Conservation (phyloP, 1,140 invertebrate species). For the Venustaconcha ellipsiformis region DNA sequence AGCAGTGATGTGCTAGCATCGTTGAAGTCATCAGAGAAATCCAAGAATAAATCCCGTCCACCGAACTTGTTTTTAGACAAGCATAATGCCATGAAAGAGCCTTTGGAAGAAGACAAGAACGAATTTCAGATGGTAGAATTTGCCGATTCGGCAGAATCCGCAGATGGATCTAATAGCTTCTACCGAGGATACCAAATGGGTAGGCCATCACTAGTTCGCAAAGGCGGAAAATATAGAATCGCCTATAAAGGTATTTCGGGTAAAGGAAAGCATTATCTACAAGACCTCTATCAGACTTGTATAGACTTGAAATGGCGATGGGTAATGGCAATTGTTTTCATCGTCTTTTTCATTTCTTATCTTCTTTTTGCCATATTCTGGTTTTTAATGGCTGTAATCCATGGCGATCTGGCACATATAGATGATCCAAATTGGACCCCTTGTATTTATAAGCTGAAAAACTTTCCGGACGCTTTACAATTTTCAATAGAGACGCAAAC, state of each 20-base stretch:
- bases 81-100: too few relatives aligned
- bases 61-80: too few relatives aligned
- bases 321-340: constrained; percentile 91
- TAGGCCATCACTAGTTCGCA: constrained; percentile 47
- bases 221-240: constrained; percentile 55
- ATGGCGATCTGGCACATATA: constrained; percentile 84
- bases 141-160: not conserved
- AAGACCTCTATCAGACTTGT: constrained; percentile 68
- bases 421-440: constrained; percentile 71
- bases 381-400: constrained; percentile 76
- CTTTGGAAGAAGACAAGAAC: not conserved
- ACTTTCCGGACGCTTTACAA: constrained; percentile 65
- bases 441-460: constrained; percentile 61
- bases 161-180: not conserved
- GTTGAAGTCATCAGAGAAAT: too few relatives aligned
- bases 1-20: too few relatives aligned
- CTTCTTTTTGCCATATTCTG: constrained; percentile 89
- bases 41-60: too few relatives aligned
- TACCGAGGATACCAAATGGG: constrained; percentile 44
- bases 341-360: constrained; percentile 94
- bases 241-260: constrained; percentile 41
- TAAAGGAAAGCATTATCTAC: constrained; percentile 51
- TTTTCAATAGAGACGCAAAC: constrained; percentile 72
- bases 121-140: constrained; percentile 31
- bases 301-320: constrained; percentile 87